Evolutionary conservation across 1,140 invertebrate species (phyloP).

Genomic region (Drosophila rufa): DNA sequence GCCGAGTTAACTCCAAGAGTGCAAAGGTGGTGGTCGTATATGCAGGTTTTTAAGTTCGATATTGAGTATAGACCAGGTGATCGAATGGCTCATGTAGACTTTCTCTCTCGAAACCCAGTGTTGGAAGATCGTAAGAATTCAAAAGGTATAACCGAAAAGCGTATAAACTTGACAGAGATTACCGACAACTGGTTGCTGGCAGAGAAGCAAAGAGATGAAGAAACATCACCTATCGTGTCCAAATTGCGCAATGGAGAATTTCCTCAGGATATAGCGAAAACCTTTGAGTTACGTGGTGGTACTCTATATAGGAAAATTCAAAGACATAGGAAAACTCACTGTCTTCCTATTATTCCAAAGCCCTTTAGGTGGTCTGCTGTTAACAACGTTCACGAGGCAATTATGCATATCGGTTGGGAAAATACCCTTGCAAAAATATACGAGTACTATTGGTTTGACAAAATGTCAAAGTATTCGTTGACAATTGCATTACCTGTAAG

Average conservation of each 20-base stretch:
- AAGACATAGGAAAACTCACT: constrained; percentile 9
- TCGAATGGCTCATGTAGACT: not conserved
- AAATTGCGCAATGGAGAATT: constrained; percentile 4
- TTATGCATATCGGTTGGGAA: constrained; percentile 22
- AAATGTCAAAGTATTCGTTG: constrained; percentile 11
- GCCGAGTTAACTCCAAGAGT: too few species aligned
- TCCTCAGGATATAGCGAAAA: constrained; percentile 7
- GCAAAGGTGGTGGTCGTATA: too few species aligned
- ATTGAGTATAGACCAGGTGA: not conserved
- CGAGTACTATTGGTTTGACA: constrained; percentile 1
- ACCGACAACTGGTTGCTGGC: constrained; percentile 7
- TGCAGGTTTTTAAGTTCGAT: too few species aligned
- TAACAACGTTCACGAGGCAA: constrained; percentile 14
- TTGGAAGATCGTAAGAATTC: constrained; percentile 3
- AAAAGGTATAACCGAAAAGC: constrained; percentile 3
- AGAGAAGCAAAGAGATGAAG: not conserved
- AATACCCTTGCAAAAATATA: constrained; percentile 19
- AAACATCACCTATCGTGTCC: not conserved
- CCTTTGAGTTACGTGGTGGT: not conserved
- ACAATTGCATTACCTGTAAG: constrained; percentile 9
- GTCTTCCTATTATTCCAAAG: constrained; percentile 14
- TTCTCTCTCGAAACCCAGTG: constrained; percentile 3
- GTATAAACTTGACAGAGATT: constrained; percentile 5
- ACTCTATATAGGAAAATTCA: constrained; percentile 11
- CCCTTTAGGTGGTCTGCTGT: constrained; percentile 28